These are phyloP conservation scores for Sebastes hubbsi DNA, from an alignment of 2,797 vertebrate species.

Conservation along the genomic window DNA sequence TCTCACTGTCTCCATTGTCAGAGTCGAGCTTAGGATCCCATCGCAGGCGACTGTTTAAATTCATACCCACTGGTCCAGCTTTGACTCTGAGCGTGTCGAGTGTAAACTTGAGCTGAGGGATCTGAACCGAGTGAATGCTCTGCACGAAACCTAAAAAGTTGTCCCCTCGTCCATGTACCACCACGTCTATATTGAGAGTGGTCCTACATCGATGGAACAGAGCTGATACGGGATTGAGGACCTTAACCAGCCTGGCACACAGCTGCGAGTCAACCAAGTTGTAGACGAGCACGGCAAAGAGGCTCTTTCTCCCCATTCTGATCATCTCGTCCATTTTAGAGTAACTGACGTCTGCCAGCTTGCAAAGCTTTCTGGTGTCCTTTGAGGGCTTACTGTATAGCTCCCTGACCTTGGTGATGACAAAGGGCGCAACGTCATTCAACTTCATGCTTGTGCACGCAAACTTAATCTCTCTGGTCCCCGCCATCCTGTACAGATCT, in stretches of 20 bases:
- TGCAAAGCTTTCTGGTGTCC: not conserved
- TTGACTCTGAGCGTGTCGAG: not conserved
- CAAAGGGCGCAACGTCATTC: conserved; percentile 13
- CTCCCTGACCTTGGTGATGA: not conserved
- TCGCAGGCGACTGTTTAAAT: not conserved
- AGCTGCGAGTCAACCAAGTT: conserved; percentile 44
- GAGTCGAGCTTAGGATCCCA: not conserved
- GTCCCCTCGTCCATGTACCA: conserved; percentile 27
- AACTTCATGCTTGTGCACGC: conserved; percentile 31
- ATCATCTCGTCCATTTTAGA: not conserved
- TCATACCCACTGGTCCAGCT: not conserved
- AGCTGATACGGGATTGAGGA: not conserved
- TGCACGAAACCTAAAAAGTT: conserved; percentile 20
- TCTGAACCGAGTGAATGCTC: conserved; percentile 32
- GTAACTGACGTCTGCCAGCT: conserved; percentile 10
- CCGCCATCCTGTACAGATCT: conserved; percentile 14
- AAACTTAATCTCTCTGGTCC: not conserved
- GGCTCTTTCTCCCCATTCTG: accelerated
- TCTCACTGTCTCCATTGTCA: accelerated
- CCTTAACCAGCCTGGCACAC: conserved; percentile 21
- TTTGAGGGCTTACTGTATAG: not conserved
- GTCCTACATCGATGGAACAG: conserved; percentile 31
- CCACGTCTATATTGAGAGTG: conserved; percentile 27
- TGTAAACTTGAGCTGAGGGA: conserved; percentile 6
- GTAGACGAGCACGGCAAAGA: conserved; percentile 14